Percentiles rank a stretch among this genome's conserved stretches.
Conservation (phyloP, 92 coral and sea anemone species). For the Pocillopora grandis region DNA sequence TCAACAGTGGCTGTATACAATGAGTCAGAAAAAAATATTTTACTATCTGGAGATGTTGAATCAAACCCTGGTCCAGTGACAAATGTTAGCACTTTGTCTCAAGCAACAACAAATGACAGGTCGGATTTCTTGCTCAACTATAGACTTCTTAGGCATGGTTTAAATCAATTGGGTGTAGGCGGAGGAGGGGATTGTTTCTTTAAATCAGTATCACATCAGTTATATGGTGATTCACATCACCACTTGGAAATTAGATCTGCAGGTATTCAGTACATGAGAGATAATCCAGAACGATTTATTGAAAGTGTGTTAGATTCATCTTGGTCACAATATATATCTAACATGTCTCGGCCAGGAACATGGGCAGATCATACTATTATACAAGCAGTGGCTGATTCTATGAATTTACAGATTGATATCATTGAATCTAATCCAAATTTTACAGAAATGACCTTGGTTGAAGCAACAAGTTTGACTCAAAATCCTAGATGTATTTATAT, state of each 20-base stretch:
- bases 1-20: no score
- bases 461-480: conserved; percentile 30
- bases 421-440: conserved; percentile 36
- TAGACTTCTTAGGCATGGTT: background rate
- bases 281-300: no score
- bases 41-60: no score
- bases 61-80: no score
- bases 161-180: conserved; percentile 8
- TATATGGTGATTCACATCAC: background rate
- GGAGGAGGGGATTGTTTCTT: background rate
- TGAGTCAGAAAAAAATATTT: no score
- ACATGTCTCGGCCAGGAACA: conserved; percentile 31
- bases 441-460: conserved; percentile 27
- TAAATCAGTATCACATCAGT: conserved; percentile 23
- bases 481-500: conserved; percentile 26
- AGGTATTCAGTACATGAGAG: conserved; percentile 34
- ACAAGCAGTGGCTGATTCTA: conserved; percentile 45
- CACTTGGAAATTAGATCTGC: conserved; percentile 30
- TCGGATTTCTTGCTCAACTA: no score
- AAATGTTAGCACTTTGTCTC: no score
- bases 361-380: background rate
- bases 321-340: conserved; percentile 21
- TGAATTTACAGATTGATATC: conserved; percentile 33
- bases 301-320: conserved; percentile 26
- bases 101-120: no score